Conservation (phyloP, 2,888 invertebrate species). For the Hyposoter dolosus region DNA sequence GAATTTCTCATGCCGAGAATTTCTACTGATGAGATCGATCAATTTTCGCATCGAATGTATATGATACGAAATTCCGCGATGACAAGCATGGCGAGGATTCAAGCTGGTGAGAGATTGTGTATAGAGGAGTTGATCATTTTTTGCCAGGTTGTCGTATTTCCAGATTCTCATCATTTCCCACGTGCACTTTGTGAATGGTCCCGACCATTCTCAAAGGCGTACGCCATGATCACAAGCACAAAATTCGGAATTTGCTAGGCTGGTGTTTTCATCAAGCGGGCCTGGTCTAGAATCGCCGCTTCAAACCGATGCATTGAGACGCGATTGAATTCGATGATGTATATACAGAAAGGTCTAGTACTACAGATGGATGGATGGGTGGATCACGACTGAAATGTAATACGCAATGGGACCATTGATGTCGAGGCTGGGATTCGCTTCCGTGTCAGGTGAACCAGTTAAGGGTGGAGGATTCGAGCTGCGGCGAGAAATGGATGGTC, state of each 20-base stretch:
- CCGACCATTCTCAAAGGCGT: background rate
- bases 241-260: conserved; percentile 6
- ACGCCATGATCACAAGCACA: background rate
- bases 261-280: background rate
- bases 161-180: background rate
- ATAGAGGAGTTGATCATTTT: background rate
- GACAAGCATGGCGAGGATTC: background rate
- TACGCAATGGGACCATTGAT: conserved; percentile 27
- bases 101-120: background rate
- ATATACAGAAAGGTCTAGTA: conserved; percentile 8
- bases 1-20: too few relatives aligned
- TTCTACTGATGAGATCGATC: background rate
- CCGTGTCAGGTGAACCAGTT: conserved; percentile 34
- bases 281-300: conserved; percentile 5
- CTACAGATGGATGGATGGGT: conserved; percentile 28
- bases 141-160: background rate
- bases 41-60: background rate
- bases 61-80: background rate
- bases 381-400: conserved; percentile 25
- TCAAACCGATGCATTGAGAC: conserved; percentile 29
- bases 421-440: conserved; percentile 22
- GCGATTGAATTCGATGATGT: conserved; percentile 12
- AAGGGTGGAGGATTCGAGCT: conserved; percentile 10
- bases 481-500: conserved; percentile 49
- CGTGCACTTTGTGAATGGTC: background rate